Conservation (phyloP, 2,888 invertebrate genomes). For the Cyrtodaria siliqua region DNA sequence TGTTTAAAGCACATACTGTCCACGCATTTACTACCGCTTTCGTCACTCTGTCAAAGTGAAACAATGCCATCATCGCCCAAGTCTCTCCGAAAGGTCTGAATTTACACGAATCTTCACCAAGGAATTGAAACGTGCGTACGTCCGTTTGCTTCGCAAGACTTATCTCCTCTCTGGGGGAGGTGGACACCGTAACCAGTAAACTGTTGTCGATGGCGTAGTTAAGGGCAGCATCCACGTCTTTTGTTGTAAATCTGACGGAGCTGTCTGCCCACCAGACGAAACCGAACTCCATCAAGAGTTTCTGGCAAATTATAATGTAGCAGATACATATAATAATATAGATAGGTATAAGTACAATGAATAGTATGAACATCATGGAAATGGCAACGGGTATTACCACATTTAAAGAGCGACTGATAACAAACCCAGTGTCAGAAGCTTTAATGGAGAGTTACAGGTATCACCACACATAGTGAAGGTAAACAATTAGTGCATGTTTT, state of each 20-base stretch:
- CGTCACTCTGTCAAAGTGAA: conserved; percentile 19
- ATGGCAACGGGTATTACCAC: too few relatives aligned
- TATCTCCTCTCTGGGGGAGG: neutral
- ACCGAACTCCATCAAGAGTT: conserved; percentile 26
- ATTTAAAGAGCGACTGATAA: too few relatives aligned
- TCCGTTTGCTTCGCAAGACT: conserved; percentile 23
- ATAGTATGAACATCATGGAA: too few relatives aligned
- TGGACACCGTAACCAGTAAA: conserved; percentile 11
- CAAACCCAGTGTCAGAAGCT: too few relatives aligned
- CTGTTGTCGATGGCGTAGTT: conserved; percentile 14
- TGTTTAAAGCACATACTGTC: conserved; percentile 27
- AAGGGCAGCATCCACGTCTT: conserved; percentile 16
- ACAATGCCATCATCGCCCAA: conserved; percentile 25
- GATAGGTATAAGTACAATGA: too few relatives aligned
- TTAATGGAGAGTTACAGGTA: too few relatives aligned
- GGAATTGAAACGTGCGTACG: conserved; percentile 23
- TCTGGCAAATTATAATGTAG: conserved; percentile 6
- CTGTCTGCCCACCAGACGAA: conserved; percentile 40
- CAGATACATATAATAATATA: too few relatives aligned
- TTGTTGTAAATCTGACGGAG: conserved; percentile 14
- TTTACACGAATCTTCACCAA: conserved; percentile 34
- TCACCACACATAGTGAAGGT: too few relatives aligned
- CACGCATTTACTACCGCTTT: conserved; percentile 24
- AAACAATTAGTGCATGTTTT: too few relatives aligned
- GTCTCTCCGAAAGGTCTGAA: conserved; percentile 26